Base-by-base conservation (phyloP, 2,113 vertebrate species). In the Eolophus roseicapilla region DNA sequence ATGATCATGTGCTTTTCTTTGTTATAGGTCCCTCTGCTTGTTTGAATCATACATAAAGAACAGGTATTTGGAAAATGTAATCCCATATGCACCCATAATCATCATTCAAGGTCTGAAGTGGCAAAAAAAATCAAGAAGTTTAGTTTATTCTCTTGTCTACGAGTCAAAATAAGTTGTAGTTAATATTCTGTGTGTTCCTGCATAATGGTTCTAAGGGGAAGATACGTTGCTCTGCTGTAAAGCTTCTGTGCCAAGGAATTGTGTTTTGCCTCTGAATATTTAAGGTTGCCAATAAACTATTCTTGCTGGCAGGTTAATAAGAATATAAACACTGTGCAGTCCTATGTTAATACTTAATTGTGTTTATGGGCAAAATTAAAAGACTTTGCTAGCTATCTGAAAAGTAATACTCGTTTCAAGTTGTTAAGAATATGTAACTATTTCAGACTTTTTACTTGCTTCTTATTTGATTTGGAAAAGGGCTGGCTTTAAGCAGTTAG, bases 161-260 rank as follows among this genome's bases (percentile, higher is more conserved):
- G 68, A 95, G 97, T 97, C 97, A 97, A 97, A 94, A 92, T 87
- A 79, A 87, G 20, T 94, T 95, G 44, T 74, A 88, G 88, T 88
- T 95, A 92, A 94, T 91, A 95, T 92, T 96, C 78, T 75, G 79
- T 75, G 49, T 96, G 86, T 94, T 95, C 91, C 74, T 82, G 65
- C 43, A 18, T 82, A 92, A 88, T 86, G 88, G 62, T 96, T 96
- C 77, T 90, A 69, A 94, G 84, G 92, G 87, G 46, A 90, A 97
- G 96, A 92, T 84, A 46, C 62, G 87, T 97, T 95, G 89, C 91
- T 92, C 71, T 77, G 92, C 90, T 96, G 63, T 81, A 67, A 59
- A 64, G 95, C 84, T 92, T 91, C 71, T 94, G 98, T 98, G 98
- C 98, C 98, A 98, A 98, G 98, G 93, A 98, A 96, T 83, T 95